Evolutionary conservation across 2,888 invertebrate genomes (phyloP), one percentile per base, ranked within the genome.

Genomic region (Isotomurus palustris): DNA sequence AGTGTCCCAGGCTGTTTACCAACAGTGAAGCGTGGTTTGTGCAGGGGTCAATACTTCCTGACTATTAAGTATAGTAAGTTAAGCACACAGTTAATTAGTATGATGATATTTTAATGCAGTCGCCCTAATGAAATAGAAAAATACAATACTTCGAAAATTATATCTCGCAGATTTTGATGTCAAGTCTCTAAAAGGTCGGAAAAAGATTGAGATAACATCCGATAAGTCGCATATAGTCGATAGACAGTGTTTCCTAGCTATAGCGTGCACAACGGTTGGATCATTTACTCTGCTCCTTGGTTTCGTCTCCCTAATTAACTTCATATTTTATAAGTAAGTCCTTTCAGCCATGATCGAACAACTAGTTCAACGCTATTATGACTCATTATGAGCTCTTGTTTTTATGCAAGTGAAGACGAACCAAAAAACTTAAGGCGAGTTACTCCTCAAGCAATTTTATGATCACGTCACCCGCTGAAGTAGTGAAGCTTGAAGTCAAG

Each of bases 121-220:
- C n/a, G n/a, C n/a, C n/a, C n/a, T n/a, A n/a, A n/a, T n/a, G n/a
- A n/a, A n/a, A n/a, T n/a, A n/a, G n/a, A n/a, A n/a, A n/a, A n/a
- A n/a, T n/a, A n/a, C n/a, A n/a, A n/a, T n/a, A n/a, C n/a, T n/a
- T n/a, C n/a, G n/a, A n/a, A n/a, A n/a, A n/a, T 28, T 48, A 48
- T 12, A 19, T 28, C 21, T 29, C 17, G 3, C 10, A 59, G 59
- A 52, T 2, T 59, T 24, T 22, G 59, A 59, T 8, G 49, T 47
- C 14, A 25, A 24, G 17, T 56, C 60, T 6, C 56, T 38, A 38
- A n/a, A 28, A 12, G 60, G 60, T 5, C 24, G 12, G 32, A 60
- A 60, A 21, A 25, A 19, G 5, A n/a, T 56, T 3, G 49, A 53
- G 8, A 41, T 60, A 10, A 28, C 44, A 28, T 32, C 35, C 3